These are phyloP conservation scores for Setipinna tenuifilis DNA, from an alignment of 2,797 vertebrate genomes.

Conservation along the genomic window DNA sequence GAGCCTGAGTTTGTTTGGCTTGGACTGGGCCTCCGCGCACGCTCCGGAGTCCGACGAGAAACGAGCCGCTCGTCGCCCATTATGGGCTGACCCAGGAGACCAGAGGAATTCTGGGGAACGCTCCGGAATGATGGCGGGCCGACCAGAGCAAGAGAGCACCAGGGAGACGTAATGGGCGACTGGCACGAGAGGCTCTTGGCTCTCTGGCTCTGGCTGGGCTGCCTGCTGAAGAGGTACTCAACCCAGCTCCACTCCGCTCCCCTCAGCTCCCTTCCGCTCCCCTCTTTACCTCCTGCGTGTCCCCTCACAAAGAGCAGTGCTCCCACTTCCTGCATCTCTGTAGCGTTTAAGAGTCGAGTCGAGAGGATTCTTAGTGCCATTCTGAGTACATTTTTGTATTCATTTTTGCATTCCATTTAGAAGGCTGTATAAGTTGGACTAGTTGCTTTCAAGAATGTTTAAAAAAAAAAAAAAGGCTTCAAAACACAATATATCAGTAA, in stretches of 20 bases:
- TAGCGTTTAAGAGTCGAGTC: neutral
- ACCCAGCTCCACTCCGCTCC: neutral
- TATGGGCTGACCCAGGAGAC: conserved; percentile 65
- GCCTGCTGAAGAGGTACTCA: conserved; percentile 30
- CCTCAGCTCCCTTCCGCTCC: neutral
- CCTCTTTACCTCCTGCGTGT: neutral
- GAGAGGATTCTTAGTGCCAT: too few relatives aligned
- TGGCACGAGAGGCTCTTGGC: conserved; percentile 57
- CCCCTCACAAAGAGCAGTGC: neutral
- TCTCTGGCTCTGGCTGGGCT: neutral
- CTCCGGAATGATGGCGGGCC: conserved; percentile 25
- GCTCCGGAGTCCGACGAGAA: conserved; percentile 53
- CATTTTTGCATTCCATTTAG: too few relatives aligned
- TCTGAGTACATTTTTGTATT: too few relatives aligned
- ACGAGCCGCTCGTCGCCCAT: conserved; percentile 62
- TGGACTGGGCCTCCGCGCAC: conserved; percentile 61
- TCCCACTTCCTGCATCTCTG: neutral
- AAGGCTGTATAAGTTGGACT: too few relatives aligned
- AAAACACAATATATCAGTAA: too few relatives aligned
- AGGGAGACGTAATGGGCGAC: conserved; percentile 57
- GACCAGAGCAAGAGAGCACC: conserved; percentile 43
- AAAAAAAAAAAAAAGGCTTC: too few relatives aligned
- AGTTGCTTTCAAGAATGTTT: too few relatives aligned
- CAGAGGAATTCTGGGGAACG: conserved; percentile 51
- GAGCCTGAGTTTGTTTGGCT: conserved; percentile 74